Conservation (phyloP, 2,888 invertebrate species). For the Pammene fasciana region DNA sequence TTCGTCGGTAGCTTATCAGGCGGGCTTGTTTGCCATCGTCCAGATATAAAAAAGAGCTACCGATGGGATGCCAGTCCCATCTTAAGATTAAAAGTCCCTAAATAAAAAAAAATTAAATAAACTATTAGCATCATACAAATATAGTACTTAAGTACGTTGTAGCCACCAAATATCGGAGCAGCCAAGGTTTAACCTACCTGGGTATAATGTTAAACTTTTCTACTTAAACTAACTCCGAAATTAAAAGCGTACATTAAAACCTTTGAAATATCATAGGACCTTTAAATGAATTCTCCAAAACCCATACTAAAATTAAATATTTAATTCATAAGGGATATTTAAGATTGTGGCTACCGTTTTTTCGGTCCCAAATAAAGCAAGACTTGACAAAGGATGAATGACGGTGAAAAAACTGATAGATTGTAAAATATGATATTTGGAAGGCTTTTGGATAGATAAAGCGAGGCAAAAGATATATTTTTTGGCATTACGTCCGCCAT, state of each 20-base stretch:
- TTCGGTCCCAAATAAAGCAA: slow-evolving; percentile 64
- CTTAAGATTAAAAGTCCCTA: no score
- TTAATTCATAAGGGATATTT: slow-evolving; percentile 56
- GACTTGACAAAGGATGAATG: slow-evolving; percentile 61
- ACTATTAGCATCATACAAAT: no score
- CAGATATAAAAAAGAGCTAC: no score
- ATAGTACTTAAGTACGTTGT: no score
- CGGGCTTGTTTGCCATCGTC: no score
- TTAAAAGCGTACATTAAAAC: neutral
- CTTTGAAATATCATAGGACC: slow-evolving; percentile 9
- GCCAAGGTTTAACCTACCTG: no score
- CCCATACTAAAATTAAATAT: slow-evolving; percentile 27
- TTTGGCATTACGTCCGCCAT: no score
- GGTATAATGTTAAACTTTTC: no score
- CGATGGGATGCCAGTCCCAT: no score
- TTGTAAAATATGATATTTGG: slow-evolving; percentile 57
- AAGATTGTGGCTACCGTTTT: slow-evolving; percentile 54
- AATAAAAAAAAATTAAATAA: no score
- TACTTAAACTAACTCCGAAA: neutral
- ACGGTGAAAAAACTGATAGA: slow-evolving; percentile 52
- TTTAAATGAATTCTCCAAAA: slow-evolving; percentile 9
- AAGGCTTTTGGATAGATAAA: slow-evolving; percentile 40
- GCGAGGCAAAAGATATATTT: slow-evolving; percentile 33
- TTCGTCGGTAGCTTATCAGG: no score
- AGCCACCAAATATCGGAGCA: no score